Evolutionary conservation across 2,888 invertebrate species (phyloP).

Genomic region (Melangyna quadrimaculata): DNA sequence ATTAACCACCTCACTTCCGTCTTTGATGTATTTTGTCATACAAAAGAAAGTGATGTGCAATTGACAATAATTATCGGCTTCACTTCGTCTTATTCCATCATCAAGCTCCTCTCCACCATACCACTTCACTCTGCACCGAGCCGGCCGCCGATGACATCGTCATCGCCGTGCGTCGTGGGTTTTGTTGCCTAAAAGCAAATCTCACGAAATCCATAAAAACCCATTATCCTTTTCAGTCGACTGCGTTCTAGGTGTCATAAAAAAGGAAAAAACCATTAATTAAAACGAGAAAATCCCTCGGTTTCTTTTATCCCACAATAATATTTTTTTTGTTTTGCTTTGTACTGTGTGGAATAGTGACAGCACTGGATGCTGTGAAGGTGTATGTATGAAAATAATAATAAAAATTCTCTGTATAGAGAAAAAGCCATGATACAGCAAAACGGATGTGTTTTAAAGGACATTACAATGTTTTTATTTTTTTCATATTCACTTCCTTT

Average conservation of each 20-base stretch:
- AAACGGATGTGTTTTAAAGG: slow-evolving; percentile 60
- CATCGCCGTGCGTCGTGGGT: neutral
- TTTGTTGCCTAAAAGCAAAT: slow-evolving; percentile 42
- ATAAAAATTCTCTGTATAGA: slow-evolving; percentile 32
- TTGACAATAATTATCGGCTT: slow-evolving; percentile 67
- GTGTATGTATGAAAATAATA: slow-evolving; percentile 14
- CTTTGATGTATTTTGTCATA: slow-evolving; percentile 52
- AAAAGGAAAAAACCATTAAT: slow-evolving; percentile 65
- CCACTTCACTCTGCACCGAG: too few relatives aligned
- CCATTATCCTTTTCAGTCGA: slow-evolving; percentile 62
- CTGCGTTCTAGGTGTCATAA: slow-evolving; percentile 45
- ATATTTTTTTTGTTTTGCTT: slow-evolving; percentile 40
- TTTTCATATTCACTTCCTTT: slow-evolving; percentile 15
- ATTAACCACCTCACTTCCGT: slow-evolving; percentile 37
- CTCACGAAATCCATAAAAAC: slow-evolving; percentile 64
- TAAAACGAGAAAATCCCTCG: slow-evolving; percentile 65
- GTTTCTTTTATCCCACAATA: slow-evolving; percentile 15
- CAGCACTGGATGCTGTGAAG: neutral
- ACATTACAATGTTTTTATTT: slow-evolving; percentile 50
- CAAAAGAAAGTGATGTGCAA: slow-evolving; percentile 67
- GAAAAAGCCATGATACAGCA: slow-evolving; percentile 55
- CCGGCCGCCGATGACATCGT: neutral
- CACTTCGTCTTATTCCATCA: slow-evolving; percentile 19
- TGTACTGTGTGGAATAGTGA: neutral
- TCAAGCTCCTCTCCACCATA: too few relatives aligned